A percentile compares a stretch with the other conserved stretches of the same genome.
phyloP scores from a whole-genome alignment of 2,888 invertebrate species.

The Machimus rusticus region DNA sequence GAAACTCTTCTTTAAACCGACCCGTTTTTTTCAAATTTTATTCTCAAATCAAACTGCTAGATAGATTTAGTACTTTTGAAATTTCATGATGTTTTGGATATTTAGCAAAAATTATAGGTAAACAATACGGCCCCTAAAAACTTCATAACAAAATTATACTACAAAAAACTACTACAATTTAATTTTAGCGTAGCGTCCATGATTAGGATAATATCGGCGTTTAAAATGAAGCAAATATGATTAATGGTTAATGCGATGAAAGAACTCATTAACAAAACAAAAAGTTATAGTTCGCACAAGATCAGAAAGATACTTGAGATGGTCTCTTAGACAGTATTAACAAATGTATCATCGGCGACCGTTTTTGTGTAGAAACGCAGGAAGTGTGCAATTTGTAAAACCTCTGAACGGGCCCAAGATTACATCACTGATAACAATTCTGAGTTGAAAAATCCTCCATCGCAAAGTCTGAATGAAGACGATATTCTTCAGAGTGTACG shows the following conservation, averaged over 20 bases:
- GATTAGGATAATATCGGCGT: neutral
- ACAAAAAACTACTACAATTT: neutral
- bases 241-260: neutral
- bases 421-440: neutral
- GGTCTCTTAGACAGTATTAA: neutral
- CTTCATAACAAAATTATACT: neutral
- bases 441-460: neutral
- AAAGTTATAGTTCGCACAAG: neutral
- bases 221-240: neutral
- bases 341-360: neutral
- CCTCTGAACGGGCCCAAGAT: neutral
- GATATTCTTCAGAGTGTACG: neutral
- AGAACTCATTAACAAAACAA: neutral
- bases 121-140: too few relatives aligned
- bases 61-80: too few relatives aligned
- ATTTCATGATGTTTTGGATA: too few relatives aligned
- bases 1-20: too few relatives aligned
- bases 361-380: neutral
- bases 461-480: neutral
- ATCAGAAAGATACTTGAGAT: neutral
- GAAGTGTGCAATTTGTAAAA: neutral
- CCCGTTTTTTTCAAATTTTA: too few relatives aligned
- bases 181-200: neutral
- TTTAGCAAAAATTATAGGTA: too few relatives aligned
- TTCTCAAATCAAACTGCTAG: too few relatives aligned